Conservation (phyloP, 2,888 invertebrate species). For the Parnassius mnemosyne region DNA sequence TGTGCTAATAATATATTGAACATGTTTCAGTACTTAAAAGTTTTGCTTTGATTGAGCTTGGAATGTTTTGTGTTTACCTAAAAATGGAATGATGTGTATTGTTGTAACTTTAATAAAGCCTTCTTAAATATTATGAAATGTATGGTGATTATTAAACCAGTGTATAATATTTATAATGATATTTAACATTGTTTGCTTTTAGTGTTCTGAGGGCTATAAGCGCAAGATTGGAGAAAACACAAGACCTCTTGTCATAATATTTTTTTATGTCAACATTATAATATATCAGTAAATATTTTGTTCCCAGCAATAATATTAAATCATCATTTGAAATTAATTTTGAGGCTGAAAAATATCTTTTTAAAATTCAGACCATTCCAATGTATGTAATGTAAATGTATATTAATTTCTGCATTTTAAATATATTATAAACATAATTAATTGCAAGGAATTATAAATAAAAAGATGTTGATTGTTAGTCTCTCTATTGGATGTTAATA, state of each 20-base stretch:
- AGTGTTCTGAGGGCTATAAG: constrained; percentile 9
- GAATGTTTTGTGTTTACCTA: too few relatives aligned
- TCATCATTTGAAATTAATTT: background rate
- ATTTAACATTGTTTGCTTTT: constrained; percentile 1
- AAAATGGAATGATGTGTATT: too few relatives aligned
- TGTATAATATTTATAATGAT: background rate
- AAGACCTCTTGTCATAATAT: background rate
- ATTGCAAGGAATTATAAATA: background rate
- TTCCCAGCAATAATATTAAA: background rate
- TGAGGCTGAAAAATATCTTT: background rate
- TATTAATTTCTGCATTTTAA: background rate
- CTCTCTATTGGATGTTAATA: constrained; percentile 14
- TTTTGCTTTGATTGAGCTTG: too few relatives aligned
- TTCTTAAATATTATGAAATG: too few relatives aligned
- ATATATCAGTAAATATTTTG: background rate
- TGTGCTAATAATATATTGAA: too few relatives aligned
- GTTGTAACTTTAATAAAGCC: too few relatives aligned
- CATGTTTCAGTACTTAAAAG: too few relatives aligned
- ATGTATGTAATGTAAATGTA: constrained; percentile 1
- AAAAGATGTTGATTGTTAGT: constrained; percentile 6
- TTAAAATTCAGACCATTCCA: constrained; percentile 12
- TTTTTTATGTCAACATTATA: background rate
- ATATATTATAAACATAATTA: background rate
- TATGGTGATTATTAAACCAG: background rate
- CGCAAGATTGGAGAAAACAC: background rate